Percentiles rank a stretch among this genome's conserved stretches.
Evolutionary conservation across 2,113 vertebrate species (phyloP).

Genomic region (Scartelaos histophorus): DNA sequence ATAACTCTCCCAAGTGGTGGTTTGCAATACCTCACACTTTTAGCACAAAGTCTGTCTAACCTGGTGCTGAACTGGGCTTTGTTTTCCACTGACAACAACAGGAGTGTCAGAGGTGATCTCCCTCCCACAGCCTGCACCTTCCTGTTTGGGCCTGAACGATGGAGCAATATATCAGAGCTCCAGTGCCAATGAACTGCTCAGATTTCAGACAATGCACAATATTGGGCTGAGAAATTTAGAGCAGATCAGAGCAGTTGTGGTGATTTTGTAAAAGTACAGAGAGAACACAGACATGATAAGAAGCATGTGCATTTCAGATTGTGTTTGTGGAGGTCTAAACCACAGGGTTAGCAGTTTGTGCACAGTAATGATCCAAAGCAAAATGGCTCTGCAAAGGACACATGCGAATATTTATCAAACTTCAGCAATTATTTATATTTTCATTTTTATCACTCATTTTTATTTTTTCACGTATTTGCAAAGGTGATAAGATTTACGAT

Average conservation of each 20-base stretch:
- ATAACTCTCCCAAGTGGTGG: constrained; percentile 12
- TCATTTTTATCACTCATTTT: too few relatives aligned
- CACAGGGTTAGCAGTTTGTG: too few relatives aligned
- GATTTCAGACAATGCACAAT: background rate
- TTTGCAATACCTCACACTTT: constrained; percentile 22
- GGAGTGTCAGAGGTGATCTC: constrained; percentile 61
- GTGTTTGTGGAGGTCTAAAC: too few relatives aligned
- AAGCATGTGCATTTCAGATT: background rate
- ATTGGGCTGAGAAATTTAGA: background rate
- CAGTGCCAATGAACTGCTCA: background rate
- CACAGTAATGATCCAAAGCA: too few relatives aligned
- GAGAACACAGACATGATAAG: background rate
- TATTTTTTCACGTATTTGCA: background rate
- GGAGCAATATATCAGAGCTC: constrained; percentile 33
- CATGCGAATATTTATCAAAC: too few relatives aligned
- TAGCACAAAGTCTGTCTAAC: constrained; percentile 47
- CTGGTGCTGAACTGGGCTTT: constrained; percentile 46
- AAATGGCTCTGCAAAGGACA: too few relatives aligned
- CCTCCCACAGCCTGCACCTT: constrained; percentile 56
- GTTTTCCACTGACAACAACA: constrained; percentile 60
- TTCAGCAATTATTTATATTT: too few relatives aligned
- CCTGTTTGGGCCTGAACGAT: constrained; percentile 52
- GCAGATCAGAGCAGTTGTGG: background rate
- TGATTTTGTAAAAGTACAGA: background rate
- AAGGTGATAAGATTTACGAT: background rate